phyloP scores from a whole-genome alignment of 2,113 vertebrate genomes.

The Thryonomys swinderianus region DNA sequence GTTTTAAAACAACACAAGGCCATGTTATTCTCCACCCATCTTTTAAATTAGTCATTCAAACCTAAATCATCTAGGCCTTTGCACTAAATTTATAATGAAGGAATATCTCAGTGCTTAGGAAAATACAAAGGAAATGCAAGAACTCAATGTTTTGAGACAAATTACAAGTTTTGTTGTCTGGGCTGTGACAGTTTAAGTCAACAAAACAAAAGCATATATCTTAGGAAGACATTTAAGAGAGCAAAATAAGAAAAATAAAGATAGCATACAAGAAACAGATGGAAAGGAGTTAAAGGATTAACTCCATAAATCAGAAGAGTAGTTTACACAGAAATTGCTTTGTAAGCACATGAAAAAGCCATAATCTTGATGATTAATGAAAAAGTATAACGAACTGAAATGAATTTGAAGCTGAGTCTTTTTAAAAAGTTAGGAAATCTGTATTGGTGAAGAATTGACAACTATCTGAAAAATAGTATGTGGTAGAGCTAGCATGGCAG shows the following conservation, averaged over 20 bases:
- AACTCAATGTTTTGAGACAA: not conserved
- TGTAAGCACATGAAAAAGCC: not conserved
- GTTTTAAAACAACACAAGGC: not conserved
- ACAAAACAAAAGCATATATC: not conserved
- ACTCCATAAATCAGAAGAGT: conserved; percentile 38
- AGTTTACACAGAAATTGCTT: conserved; percentile 11
- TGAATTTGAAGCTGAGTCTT: conserved; percentile 43
- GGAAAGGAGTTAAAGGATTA: conserved; percentile 17
- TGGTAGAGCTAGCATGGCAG: not conserved
- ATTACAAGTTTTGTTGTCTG: not conserved
- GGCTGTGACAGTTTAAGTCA: not conserved
- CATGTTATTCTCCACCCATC: not conserved
- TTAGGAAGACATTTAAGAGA: not conserved
- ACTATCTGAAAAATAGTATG: not conserved
- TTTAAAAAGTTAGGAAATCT: not conserved
- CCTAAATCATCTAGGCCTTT: not conserved
- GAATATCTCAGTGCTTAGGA: not conserved
- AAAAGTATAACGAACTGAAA: conserved; percentile 31
- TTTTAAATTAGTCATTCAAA: not conserved
- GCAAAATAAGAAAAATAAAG: conserved; percentile 21
- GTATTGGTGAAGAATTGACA: not conserved
- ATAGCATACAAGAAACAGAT: not conserved
- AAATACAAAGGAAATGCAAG: not conserved
- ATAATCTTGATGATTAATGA: conserved; percentile 44
- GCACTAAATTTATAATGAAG: not conserved